Evolutionary conservation across 2,797 vertebrate genomes (phyloP).

Genomic region (Rhabdomys pumilio): DNA sequence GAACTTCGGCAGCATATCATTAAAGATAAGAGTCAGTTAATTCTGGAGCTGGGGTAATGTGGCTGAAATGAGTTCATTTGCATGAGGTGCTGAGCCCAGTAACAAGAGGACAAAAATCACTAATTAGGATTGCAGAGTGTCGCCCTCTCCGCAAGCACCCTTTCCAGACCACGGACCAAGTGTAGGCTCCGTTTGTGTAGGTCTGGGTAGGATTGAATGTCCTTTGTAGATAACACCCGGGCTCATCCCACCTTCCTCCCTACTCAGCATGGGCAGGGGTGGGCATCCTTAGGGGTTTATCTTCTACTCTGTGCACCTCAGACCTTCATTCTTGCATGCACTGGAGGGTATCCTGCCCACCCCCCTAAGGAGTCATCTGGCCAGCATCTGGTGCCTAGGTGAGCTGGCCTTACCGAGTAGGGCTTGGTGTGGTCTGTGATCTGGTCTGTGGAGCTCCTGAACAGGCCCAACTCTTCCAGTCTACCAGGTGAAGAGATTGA

Average conservation of each 20-base stretch:
- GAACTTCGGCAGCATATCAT: constrained; percentile 94
- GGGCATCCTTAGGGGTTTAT: neutral
- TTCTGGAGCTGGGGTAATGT: constrained; percentile 93
- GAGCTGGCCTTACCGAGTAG: neutral
- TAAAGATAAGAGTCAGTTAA: constrained; percentile 96
- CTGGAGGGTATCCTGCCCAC: neutral
- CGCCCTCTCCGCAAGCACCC: constrained; percentile 92
- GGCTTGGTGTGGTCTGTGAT: neutral
- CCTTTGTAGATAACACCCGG: constrained; percentile 44
- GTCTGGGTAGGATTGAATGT: constrained; percentile 85
- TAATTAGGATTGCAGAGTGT: constrained; percentile 95
- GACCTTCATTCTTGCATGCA: fast-evolving
- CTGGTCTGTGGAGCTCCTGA: neutral
- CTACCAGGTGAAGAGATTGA: neutral
- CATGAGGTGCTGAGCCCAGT: constrained; percentile 94
- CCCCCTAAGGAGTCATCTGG: neutral
- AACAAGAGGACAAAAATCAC: constrained; percentile 98
- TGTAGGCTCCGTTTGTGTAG: constrained; percentile 88
- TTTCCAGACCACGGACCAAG: constrained; percentile 90
- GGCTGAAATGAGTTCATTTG: constrained; percentile 95
- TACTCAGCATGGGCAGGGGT: neutral
- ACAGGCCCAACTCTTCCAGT: neutral
- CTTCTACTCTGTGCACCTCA: neutral
- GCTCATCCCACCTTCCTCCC: neutral
- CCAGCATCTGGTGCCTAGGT: too few relatives aligned